A percentile compares a stretch with the other conserved stretches of the same genome.
phyloP scores from a whole-genome alignment of 1,140 invertebrate species.

The Marisa cornuarietis region DNA sequence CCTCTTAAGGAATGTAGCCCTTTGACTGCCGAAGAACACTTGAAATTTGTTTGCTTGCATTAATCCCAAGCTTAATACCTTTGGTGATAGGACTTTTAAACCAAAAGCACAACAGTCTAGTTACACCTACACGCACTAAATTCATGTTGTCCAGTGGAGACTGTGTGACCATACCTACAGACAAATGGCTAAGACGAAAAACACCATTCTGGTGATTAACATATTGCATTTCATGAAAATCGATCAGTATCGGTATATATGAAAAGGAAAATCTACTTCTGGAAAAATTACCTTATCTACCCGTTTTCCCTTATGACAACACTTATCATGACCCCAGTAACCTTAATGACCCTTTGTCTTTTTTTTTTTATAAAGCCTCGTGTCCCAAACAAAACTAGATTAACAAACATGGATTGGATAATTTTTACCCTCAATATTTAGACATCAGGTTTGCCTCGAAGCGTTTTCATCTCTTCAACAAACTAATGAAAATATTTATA shows the following conservation, averaged over 20 bases:
- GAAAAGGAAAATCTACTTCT: too few species aligned
- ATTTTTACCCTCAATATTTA: constrained; percentile 23
- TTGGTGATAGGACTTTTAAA: constrained; percentile 33
- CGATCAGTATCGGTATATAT: too few species aligned
- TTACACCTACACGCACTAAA: constrained; percentile 62
- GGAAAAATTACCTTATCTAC: constrained; percentile 45
- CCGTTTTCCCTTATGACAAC: constrained; percentile 32
- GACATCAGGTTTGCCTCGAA: constrained; percentile 22
- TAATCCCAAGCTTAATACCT: constrained; percentile 3
- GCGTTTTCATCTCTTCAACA: constrained; percentile 37
- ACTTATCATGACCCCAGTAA: constrained; percentile 43
- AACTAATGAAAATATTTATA: constrained; percentile 47
- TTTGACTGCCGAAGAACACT: constrained; percentile 20
- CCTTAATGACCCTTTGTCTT: constrained; percentile 53
- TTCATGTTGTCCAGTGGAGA: constrained; percentile 66
- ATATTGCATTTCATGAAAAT: too few species aligned
- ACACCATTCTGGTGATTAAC: too few species aligned
- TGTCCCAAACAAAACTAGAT: constrained; percentile 58
- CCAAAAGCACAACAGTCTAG: constrained; percentile 55
- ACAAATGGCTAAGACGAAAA: too few species aligned
- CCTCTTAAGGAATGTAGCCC: constrained; percentile 55
- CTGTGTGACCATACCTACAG: too few species aligned
- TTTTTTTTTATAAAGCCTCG: constrained; percentile 63
- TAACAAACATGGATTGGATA: constrained; percentile 35
- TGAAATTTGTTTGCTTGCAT: constrained; percentile 32